phyloP scores from a whole-genome alignment of 2,888 invertebrate species.

The Tiphia femorata region DNA sequence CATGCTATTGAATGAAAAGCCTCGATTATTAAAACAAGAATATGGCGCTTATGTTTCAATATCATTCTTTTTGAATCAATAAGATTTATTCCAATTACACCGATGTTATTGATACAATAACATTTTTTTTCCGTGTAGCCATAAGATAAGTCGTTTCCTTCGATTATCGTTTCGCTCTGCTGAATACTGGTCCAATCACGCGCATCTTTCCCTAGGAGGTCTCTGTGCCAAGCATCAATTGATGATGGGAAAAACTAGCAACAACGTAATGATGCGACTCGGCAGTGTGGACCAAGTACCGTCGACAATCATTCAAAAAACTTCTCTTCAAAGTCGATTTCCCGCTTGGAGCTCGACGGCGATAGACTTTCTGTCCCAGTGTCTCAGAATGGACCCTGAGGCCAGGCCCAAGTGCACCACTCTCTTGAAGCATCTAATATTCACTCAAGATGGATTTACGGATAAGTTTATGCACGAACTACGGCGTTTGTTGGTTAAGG shows the following conservation, averaged over 20 bases:
- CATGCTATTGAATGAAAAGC: too few species aligned
- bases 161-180: too few species aligned
- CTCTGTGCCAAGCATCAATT: conserved; percentile 48
- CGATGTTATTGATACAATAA: too few species aligned
- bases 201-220: conserved; percentile 29
- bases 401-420: conserved; percentile 75
- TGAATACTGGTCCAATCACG: not conserved
- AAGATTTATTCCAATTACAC: not conserved
- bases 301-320: conserved; percentile 54
- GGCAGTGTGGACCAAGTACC: conserved; percentile 45
- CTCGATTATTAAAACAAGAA: not conserved
- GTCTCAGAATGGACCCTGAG: conserved; percentile 76
- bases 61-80: not conserved
- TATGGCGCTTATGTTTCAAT: not conserved
- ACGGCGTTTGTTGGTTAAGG: conserved; percentile 75
- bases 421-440: conserved; percentile 77
- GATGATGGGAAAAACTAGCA: conserved; percentile 45
- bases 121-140: too few species aligned
- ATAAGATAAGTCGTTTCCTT: not conserved
- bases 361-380: conserved; percentile 72
- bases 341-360: conserved; percentile 67
- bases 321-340: conserved; percentile 64
- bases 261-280: conserved; percentile 61
- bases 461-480: conserved; percentile 78
- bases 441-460: conserved; percentile 77